These are phyloP conservation scores for Augiades crinisus DNA, from an alignment of 2,888 invertebrate species.

Conservation along the genomic window DNA sequence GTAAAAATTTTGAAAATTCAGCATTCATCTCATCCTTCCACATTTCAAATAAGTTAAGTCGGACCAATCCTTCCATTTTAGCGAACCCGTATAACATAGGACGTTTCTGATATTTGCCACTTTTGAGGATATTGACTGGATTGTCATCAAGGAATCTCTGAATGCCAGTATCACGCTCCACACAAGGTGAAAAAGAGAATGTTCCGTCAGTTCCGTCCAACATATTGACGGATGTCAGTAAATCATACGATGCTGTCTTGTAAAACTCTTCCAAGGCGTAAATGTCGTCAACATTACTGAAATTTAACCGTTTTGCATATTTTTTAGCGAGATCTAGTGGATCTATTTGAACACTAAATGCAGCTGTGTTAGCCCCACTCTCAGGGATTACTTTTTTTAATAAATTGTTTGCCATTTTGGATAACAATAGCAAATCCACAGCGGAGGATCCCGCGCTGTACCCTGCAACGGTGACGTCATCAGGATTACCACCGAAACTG, in stretches of 20 bases:
- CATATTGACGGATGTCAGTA: conserved; percentile 34
- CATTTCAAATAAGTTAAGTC: conserved; percentile 36
- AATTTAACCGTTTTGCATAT: conserved; percentile 34
- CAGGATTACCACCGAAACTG: no score
- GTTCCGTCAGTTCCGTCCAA: conserved; percentile 32
- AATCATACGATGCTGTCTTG: no score
- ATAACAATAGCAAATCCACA: conserved; percentile 49
- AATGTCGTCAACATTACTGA: conserved; percentile 40
- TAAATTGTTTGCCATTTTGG: conserved; percentile 43
- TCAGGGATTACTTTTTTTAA: no score
- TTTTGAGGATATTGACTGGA: no score
- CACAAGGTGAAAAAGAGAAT: conserved; percentile 36
- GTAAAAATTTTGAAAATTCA: conserved; percentile 52
- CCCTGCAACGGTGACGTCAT: conserved; percentile 44
- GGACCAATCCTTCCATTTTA: conserved; percentile 45
- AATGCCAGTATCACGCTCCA: conserved; percentile 34
- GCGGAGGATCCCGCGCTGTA: conserved; percentile 52
- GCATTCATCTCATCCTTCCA: conserved; percentile 47
- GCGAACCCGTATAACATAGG: no score
- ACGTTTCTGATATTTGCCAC: conserved; percentile 36
- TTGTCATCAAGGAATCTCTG: conserved; percentile 41
- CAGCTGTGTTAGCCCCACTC: conserved; percentile 44
- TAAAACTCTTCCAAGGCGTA: conserved; percentile 46
- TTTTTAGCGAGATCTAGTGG: conserved; percentile 46
- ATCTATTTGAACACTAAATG: conserved; percentile 43